Percentiles rank a stretch among this genome's conserved stretches.
Evolutionary conservation across 2,888 invertebrate genomes (phyloP).

Genomic region (Listrodromus nycthemerus): DNA sequence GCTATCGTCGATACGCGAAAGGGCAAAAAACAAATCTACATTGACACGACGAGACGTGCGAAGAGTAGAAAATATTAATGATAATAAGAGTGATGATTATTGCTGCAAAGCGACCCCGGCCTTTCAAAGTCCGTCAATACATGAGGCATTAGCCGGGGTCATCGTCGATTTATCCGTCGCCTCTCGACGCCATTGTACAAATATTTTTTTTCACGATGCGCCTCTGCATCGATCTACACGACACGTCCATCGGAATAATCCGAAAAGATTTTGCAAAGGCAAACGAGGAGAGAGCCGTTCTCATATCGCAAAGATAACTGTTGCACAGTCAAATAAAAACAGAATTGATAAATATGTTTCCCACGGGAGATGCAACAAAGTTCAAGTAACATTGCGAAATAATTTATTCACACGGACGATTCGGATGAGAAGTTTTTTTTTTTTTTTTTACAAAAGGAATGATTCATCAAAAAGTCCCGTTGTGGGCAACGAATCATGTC

Average conservation of each 20-base stretch:
- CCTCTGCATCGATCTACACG: neutral
- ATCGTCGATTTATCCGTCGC: slow-evolving; percentile 70
- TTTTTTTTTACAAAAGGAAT: neutral
- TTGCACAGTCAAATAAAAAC: neutral
- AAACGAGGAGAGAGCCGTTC: neutral
- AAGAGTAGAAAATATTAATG: slow-evolving; percentile 58
- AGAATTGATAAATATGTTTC: neutral
- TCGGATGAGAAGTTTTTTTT: neutral
- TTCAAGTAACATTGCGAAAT: slow-evolving; percentile 37
- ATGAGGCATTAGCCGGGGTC: slow-evolving; percentile 69
- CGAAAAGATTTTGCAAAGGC: neutral
- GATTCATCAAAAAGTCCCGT: slow-evolving; percentile 1
- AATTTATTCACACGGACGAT: slow-evolving; percentile 53
- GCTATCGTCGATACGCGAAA: neutral
- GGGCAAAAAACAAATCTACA: slow-evolving; percentile 1
- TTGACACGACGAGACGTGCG: slow-evolving; percentile 7
- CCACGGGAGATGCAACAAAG: neutral
- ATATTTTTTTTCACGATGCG: slow-evolving; percentile 20
- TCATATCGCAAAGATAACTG: slow-evolving; percentile 11
- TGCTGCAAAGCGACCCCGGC: slow-evolving; percentile 79
- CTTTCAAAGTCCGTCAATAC: slow-evolving; percentile 81
- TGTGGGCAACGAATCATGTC: slow-evolving; percentile 7
- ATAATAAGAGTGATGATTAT: slow-evolving; percentile 72
- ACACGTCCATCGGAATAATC: neutral
- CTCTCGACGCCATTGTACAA: slow-evolving; percentile 44